Evolutionary conservation across 64 coral and sea anemone genomes (phyloP), one percentile per base, ranked within the genome.

Genomic region (Montipora capricornis): DNA sequence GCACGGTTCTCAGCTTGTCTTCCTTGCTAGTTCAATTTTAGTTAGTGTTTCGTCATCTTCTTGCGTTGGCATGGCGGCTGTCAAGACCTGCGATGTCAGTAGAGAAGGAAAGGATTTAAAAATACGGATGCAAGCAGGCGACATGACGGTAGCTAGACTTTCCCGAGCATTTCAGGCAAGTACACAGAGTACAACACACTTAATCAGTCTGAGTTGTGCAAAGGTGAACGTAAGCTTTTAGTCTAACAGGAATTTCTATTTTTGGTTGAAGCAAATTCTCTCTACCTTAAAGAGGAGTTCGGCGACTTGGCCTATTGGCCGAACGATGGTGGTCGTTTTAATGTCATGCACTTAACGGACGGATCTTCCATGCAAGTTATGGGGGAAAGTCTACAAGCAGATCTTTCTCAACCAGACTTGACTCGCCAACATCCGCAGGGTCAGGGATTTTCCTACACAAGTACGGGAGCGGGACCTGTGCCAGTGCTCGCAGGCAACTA

Each of bases 281-380:
- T 89, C 0, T 89, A 89, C 49, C 37, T 94, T 5, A 94, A 94
- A 37, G 93, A 95, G 14, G 83, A 95, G 16, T 95, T 85, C 78
- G 78, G 90, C 10, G 90, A 95, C 47, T 48, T 89, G 37, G 79
- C 94, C 0, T 82, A 49, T 67, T 95, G 84, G 94, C 89, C 85
- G 12, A 77, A 60, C 7, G 94, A 95, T 22, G 49, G 44, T 44
- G 84, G 94, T 3, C 61, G 84, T 3, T 95, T 95, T 95, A 16
- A 92, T 55, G 22, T 88, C 6, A 29, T 62, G 3, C 44, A 29
- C 44, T 20, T 92, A 26, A 55, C 20, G 0, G 80, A 37, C 77
- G 78, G 78, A 5, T 22, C 64, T 13, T 77, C 77, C 8, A 75
- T 95, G 20, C 73, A 92, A 76, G 90, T 95, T 13, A 92, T 92